Base-by-base conservation (phyloP, 1,140 invertebrate genomes). In the Acromyrmex heyeri region DNA sequence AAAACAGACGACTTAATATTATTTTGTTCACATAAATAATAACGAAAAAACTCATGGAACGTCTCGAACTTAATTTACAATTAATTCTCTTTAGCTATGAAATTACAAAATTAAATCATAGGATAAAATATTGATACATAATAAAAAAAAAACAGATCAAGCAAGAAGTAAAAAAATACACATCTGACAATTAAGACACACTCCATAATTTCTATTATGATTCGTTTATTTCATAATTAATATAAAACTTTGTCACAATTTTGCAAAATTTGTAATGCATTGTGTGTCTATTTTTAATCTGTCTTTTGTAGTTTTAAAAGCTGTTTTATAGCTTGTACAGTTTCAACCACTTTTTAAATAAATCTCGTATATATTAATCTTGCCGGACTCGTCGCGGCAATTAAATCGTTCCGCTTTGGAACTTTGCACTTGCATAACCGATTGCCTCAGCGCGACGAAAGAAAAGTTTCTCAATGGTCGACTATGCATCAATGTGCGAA, bases 401-500 rank as follows among this genome's bases (percentile, higher is more conserved):
- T 83, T 83, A 83, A 83, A 83, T 75, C 79, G 79, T 83, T 83
- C 79, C 69, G 79, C 79, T 75, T 83, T 83, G 79, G 27, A 83
- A 83, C 38, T 34, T 21, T 12, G 79, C 38, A 55, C 79, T 83
- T 83, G 79, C 79, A 61, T 73, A 83, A 83, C 44, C 69, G 55
- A 83, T 83, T 83, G 79, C 79, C 69, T 83, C 69, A 83, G 69
- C 55, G 10, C 24, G 55, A 73, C 38, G 79, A 83, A 83, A 75
- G 79, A 83, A 83, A 83, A 44, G 79, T 83, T 83, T 83, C 79
- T 83, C 69, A 62, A 75, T 83, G 57, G 67, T 69, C 77, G 50
- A 79, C 62, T 55, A 55, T 75, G 69, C 55, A 83, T 83, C 79
- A 69, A 70, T 30, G 65, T 70, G 65, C 64, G 65, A 83, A 83